Base-by-base conservation (phyloP, 1,140 invertebrate genomes). In the Eumeta japonica region DNA sequence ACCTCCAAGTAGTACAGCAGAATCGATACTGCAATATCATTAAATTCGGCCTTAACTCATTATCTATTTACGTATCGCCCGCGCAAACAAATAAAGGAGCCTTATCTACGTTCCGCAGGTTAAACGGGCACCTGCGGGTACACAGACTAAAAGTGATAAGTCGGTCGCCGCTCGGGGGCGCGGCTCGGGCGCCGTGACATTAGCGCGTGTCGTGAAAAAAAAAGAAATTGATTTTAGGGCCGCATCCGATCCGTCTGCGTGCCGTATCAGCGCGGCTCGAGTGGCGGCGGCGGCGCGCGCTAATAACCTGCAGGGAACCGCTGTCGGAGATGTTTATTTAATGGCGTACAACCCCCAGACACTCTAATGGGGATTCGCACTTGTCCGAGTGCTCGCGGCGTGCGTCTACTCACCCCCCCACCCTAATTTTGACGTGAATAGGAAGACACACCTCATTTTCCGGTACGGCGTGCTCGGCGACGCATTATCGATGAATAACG, bases 211-310 rank as follows among this genome's bases (percentile, higher is more conserved):
- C n/a, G n/a, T 65, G 65, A 66, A 61, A 60, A 73, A 73, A 73
- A 71, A 68, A 71, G 61, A 71, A 73, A 71, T 71, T 71, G 68
- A 68, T 71, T 73, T 73, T 52, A 50, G 62, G 50, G 55, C 50
- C 53, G 53, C 64, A 55, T 64, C 55, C 62, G 54, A 48, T 64
- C 55, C 62, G 54, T 47, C 53, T 67, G 55, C 68, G 68, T 73
- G 68, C 68, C 68, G 62, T 73, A 73, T 73, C 68, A 56, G 52
- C 50, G 39, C 34, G 50, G 50, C 48, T 65, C 57, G 50, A 73
- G 68, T 68, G 62, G 55, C 41, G 56, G 54, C 52, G 67, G 67
- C 31, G 61, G 56, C 20, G 57, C 43, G 49, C 58, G 63, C 62
- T 70, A 70, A 68, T 73, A 70, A 73, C 65, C 66, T 63, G 55